Evolutionary conservation across 2,888 invertebrate genomes (phyloP), one percentile per base, ranked within the genome.

Genomic region (Diarsia mendica): DNA sequence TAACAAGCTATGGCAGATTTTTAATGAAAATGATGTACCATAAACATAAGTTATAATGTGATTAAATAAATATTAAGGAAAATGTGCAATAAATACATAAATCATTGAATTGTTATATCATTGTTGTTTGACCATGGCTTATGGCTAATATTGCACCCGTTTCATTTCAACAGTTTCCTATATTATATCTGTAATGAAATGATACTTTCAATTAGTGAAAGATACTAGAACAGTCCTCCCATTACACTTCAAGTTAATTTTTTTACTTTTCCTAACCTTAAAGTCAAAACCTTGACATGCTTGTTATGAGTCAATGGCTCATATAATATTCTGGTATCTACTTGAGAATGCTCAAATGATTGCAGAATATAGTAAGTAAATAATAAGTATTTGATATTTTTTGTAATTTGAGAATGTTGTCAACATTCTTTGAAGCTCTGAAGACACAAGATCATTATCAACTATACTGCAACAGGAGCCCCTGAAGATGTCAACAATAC

Each of bases 251-350:
- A 44, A 28, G 18, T 53, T 65, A n/a, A 10, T 10, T 13, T 0
- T 13, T n/a, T 23, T 23, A 23, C 44, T 33, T 33, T 77, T 65
- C 13, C 46, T 82, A 82, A 82, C 81, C 81, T 80, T 65, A 80
- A 84, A 81, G 58, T 20, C 13, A 55, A 48, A 49, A 61, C 51
- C 64, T 10, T 63, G n/a, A n/a, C 11, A 48, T 67, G 58, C 2
- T 53, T 48, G 64, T 44, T 58, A 28, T 58, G 23, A 63, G 51
- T 66, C 53, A 66, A 44, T 63, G 51, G 18, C 53, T 65, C 51
- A 61, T 44, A 10, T n/a, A 60, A 55, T n/a, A 80, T 46, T 73
- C 23, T 10, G 23, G 23, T 28, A 53, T 46, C 10, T 73, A 33
- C 69, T 72, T 44, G n/a, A 58, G 18, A 60, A 44, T 67, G 18